Evolutionary conservation across 2,113 vertebrate genomes (phyloP), one percentile per base, ranked within the genome.

Genomic region (Scomber japonicus): DNA sequence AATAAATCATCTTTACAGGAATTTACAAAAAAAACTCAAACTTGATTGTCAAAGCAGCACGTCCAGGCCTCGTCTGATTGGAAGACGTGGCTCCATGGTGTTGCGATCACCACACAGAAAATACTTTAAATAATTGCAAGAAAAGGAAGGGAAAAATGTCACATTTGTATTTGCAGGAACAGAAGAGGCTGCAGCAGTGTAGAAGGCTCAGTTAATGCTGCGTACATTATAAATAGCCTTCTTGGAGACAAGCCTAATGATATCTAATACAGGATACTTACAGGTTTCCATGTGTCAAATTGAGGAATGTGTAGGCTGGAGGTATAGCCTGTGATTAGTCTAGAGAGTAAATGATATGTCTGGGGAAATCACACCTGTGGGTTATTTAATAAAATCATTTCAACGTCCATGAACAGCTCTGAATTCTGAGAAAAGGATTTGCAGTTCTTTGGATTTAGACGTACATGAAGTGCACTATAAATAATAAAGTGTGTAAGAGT

Each of bases 251-350:
- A 69, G 63, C 44, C 60, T 84, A 80, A 80, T 82, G 75, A 75
- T 70, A 85, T 86, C 50, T 44, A 73, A 68, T 76, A 78, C 56
- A 76, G 66, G 55, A 89, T 55, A 66, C 31, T 59, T 74, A 54
- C 45, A 79, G 50, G 48, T 83, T 83, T 86, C 68, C 44, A 75
- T 76, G 63, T 85, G 72, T 88, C 81, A 77, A 45, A 48, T 17
- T 76, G 65, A 85, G n/a, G 53, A 72, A 92, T 87, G 83, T 75
- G 78, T 82, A 71, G 54, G 40, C 57, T 81, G 24, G 45, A 71
- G 55, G 60, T 81, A 57, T 50, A 71, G 64, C 51, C 68, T 69
- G 69, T 67, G 63, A 82, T 83, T 67, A 81, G 69, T 65, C 54
- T 73, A 48, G 24, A 67, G 71, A 61, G 62, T 79, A 85, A 85